Percentiles rank a stretch among this genome's conserved stretches.
Evolutionary conservation across 2,888 invertebrate genomes (phyloP).

Genomic region (Hyposoter didymator): DNA sequence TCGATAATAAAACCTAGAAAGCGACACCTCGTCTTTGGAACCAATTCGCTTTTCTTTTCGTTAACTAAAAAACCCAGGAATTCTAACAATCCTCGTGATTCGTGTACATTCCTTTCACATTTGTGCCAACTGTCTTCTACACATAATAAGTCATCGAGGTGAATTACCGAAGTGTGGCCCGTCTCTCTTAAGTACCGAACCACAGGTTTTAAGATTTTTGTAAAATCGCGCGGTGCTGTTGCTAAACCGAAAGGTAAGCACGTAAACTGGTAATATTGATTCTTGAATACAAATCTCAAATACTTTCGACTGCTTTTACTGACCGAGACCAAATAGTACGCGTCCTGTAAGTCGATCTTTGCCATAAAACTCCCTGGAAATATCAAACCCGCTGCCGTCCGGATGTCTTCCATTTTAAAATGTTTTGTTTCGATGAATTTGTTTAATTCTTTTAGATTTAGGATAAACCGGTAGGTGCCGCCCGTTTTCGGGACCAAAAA

Average conservation of each 20-base stretch:
- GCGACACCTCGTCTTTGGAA: constrained; percentile 34
- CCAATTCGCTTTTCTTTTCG: constrained; percentile 38
- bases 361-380: constrained; percentile 39
- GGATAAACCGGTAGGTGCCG: constrained; percentile 38
- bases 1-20: background rate
- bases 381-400: constrained; percentile 18
- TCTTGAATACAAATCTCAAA: constrained; percentile 48
- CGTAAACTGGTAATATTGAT: constrained; percentile 49
- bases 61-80: background rate
- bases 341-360: constrained; percentile 62
- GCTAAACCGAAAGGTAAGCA: constrained; percentile 60
- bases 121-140: background rate
- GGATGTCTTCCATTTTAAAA: constrained; percentile 46
- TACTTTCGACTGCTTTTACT: constrained; percentile 42
- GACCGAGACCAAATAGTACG: constrained; percentile 61
- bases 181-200: constrained; percentile 21
- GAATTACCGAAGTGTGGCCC: constrained; percentile 10
- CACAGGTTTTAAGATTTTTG: constrained; percentile 64
- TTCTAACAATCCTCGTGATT: background rate
- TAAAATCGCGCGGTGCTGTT: constrained; percentile 57
- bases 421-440: constrained; percentile 39
- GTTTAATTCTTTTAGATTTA: constrained; percentile 42
- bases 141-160: constrained; percentile 38
- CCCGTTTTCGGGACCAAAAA: constrained; percentile 34
- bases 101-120: background rate